Evolutionary conservation across 2,888 invertebrate genomes (phyloP).

Genomic region (Lordiphosa fenestrarum): DNA sequence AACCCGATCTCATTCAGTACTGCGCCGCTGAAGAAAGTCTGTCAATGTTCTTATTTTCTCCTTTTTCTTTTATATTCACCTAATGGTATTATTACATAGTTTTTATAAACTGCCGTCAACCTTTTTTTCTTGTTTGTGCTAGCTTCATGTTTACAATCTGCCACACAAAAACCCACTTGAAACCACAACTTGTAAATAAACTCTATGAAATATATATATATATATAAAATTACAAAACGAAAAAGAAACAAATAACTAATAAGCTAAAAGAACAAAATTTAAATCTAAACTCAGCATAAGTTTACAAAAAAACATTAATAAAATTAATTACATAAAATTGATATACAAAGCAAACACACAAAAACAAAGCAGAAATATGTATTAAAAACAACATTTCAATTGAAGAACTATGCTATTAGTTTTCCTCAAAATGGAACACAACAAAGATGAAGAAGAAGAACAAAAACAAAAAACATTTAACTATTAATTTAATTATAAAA

Average conservation of each 20-base stretch:
- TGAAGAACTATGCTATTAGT: conserved; percentile 56
- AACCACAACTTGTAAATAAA: conserved; percentile 56
- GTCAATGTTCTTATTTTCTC: no score
- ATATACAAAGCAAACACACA: conserved; percentile 56
- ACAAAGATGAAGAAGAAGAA: conserved; percentile 34
- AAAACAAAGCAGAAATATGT: conserved; percentile 31
- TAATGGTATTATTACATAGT: no score
- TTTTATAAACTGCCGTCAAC: no score
- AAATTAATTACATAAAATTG: conserved; percentile 50
- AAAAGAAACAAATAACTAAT: conserved; percentile 35
- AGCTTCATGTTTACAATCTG: conserved; percentile 24
- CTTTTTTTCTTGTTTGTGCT: conserved; percentile 9
- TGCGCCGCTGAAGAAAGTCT: no score
- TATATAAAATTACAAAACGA: conserved; percentile 28
- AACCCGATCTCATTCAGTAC: no score
- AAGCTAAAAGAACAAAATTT: conserved; percentile 46
- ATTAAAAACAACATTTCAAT: conserved; percentile 28
- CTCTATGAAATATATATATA: conserved; percentile 48
- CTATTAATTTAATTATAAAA: conserved; percentile 71
- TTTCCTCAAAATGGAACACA: conserved; percentile 36
- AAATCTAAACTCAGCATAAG: conserved; percentile 48
- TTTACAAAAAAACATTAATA: conserved; percentile 44
- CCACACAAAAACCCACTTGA: conserved; percentile 20
- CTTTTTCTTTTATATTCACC: no score
- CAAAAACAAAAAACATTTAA: conserved; percentile 70